phyloP scores from a whole-genome alignment of 2,888 invertebrate species.

The Congeria kusceri region DNA sequence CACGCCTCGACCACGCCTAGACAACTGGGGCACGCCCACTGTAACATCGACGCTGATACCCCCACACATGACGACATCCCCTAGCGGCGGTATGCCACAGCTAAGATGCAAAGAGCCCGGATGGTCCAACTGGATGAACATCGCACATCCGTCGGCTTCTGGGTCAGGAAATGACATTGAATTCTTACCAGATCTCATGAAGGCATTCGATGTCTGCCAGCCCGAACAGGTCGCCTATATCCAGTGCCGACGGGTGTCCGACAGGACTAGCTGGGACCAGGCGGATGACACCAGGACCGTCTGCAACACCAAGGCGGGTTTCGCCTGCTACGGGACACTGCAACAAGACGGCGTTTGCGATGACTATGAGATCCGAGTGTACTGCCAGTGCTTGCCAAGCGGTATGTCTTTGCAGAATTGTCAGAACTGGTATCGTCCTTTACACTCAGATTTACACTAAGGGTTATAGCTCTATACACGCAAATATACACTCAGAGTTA shows the following conservation, averaged over 20 bases:
- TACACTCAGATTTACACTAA: no score
- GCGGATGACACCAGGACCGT: slow-evolving; percentile 88
- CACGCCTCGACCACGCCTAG: slow-evolving; percentile 33
- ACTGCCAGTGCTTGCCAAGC: slow-evolving; percentile 77
- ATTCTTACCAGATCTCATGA: slow-evolving; percentile 62
- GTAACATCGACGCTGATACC: slow-evolving; percentile 9
- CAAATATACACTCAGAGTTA: no score
- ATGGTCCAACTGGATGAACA: slow-evolving; percentile 80
- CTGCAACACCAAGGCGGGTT: slow-evolving; percentile 57
- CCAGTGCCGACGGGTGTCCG: slow-evolving; percentile 63
- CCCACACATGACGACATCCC: background rate
- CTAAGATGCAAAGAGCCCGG: slow-evolving; percentile 64
- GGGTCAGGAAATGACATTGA: slow-evolving; percentile 66
- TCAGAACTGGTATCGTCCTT: no score
- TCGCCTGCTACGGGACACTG: slow-evolving; percentile 48
- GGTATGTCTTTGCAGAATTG: slow-evolving; percentile 29
- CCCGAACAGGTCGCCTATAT: slow-evolving; percentile 53
- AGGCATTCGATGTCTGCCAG: slow-evolving; percentile 66
- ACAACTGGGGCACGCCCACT: slow-evolving; percentile 23
- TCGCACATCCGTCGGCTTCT: slow-evolving; percentile 51
- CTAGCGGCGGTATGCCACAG: background rate
- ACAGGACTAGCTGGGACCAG: slow-evolving; percentile 82
- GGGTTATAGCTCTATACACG: no score
- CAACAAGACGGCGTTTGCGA: slow-evolving; percentile 70
- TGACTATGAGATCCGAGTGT: slow-evolving; percentile 82